Base-by-base conservation (phyloP, 2,888 invertebrate genomes). In the Autographa gamma region DNA sequence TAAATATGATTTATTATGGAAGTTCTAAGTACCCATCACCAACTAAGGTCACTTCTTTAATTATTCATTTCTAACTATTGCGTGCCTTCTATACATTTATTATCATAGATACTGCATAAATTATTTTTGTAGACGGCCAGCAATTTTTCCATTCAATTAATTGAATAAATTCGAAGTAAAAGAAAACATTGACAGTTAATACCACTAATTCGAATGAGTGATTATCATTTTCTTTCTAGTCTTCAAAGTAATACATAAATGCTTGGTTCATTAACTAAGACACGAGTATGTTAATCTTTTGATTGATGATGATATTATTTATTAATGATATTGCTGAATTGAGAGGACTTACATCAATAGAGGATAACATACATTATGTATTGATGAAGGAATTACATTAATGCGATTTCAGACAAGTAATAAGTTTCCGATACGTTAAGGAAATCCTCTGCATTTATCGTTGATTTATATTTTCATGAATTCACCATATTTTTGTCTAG, bases 11-110 rank as follows among this genome's bases (percentile, higher is more conserved):
- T 19, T 54, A 54, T 58, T 18, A 25, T 31, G 31, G 19, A 69
- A 60, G 63, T 43, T 31, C 19, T 25, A 69, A 56, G 62, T 43
- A 60, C 25, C 7, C 41, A 65, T 59, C 0, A 63, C 43, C 63
- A 61, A 31, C 38, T 18, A 41, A 61, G 34, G 63, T 41, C 38
- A 8, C 64, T 16, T 60, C 25, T 9, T 68, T 52, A 43, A 54
- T 56, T 52, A 68, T 66, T 70, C 38, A 76, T 48, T 61, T 52
- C 19, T 54, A 63, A 66, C 66, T 34, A 64, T 80, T 64, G 71
- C 71, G 66, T 77, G 80, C 18, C 66, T 54, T 41, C 18, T 34
- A 48, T 7, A 64, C n/a, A 66, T 69, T 74, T 65, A 25, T 69
- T 60, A 43, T 16, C 25, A 1, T n/a, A 62, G 52, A 52, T 16